Conservation (phyloP, 1,140 invertebrate genomes). For the Pachypsylla venusta region DNA sequence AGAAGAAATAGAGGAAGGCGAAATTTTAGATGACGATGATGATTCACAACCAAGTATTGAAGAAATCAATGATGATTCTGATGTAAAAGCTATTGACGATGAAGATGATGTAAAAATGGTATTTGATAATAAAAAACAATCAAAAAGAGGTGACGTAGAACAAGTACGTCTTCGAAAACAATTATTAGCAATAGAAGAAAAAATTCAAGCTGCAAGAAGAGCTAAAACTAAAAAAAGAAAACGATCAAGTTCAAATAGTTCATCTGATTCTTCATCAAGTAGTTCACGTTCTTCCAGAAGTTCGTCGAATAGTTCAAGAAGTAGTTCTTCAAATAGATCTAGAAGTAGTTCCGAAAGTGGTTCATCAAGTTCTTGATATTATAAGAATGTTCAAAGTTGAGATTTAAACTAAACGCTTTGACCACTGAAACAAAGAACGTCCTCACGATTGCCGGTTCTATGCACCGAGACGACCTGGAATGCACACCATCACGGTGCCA, state of each 20-base stretch:
- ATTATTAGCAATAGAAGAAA: neutral
- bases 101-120: slow-evolving; percentile 1
- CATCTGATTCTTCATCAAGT: neutral
- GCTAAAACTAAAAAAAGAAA: neutral
- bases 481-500: too few relatives aligned
- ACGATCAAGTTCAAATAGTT: neutral
- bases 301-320: neutral
- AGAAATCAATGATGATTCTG: neutral
- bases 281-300: neutral
- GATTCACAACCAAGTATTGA: neutral
- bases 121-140: neutral
- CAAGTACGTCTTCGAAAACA: neutral
- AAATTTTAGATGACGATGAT: neutral
- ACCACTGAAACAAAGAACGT: too few relatives aligned
- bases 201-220: neutral
- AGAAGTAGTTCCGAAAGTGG: too few relatives aligned
- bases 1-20: neutral
- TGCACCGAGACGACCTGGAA: too few relatives aligned
- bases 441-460: too few relatives aligned
- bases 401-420: too few relatives aligned
- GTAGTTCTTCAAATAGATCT: too few relatives aligned
- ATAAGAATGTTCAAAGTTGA: too few relatives aligned
- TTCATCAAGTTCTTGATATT: too few relatives aligned
- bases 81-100: too few relatives aligned
- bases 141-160: neutral